Evolutionary conservation across 2,797 vertebrate genomes (phyloP).

Genomic region (Ctenopoma multispine): DNA sequence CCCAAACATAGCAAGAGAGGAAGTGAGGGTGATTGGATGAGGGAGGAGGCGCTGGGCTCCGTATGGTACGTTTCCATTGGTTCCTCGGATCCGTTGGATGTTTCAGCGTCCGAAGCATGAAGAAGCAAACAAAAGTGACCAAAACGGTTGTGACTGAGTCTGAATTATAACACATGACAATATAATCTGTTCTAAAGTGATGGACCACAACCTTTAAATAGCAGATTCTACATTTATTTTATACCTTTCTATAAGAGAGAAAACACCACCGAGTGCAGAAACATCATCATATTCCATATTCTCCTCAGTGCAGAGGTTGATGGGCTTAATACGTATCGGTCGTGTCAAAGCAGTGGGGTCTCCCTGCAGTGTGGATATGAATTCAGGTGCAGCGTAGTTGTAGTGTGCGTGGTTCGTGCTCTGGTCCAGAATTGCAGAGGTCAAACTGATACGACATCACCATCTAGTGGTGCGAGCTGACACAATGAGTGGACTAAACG

Average conservation of each 20-base stretch:
- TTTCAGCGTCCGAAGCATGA: background rate
- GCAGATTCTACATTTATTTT: background rate
- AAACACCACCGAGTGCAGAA: no score
- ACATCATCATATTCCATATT: background rate
- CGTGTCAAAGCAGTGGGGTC: background rate
- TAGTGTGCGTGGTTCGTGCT: background rate
- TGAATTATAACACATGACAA: background rate
- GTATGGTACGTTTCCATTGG: conserved; percentile 42
- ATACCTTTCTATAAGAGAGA: no score
- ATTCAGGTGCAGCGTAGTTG: background rate
- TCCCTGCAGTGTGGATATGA: background rate
- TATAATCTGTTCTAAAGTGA: background rate
- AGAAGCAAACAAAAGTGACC: background rate
- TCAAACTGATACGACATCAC: background rate
- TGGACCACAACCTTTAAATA: background rate
- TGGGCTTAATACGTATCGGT: background rate
- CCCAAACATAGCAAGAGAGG: conserved; percentile 34
- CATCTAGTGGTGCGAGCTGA: conserved; percentile 37
- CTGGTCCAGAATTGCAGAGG: background rate
- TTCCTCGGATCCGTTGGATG: conserved; percentile 4
- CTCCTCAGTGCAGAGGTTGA: no score
- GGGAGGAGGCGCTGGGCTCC: conserved; percentile 24
- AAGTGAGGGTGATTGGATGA: background rate
- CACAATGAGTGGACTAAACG: background rate
- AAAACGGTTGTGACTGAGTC: background rate